These are phyloP conservation scores for Ptiloglossa arizonensis DNA, from an alignment of 1,140 invertebrate genomes.

Conservation along the genomic window DNA sequence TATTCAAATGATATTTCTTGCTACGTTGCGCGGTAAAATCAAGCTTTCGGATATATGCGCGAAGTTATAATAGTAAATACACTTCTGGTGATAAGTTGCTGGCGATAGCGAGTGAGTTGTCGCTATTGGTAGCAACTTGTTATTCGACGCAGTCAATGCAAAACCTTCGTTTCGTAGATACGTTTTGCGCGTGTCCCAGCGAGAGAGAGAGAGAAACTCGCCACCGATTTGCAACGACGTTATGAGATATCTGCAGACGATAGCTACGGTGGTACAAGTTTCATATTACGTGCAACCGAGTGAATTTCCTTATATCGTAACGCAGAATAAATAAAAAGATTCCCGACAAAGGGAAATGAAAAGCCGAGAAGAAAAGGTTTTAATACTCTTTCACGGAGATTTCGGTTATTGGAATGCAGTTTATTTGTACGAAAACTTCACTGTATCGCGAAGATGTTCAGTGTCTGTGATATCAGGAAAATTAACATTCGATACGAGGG, in stretches of 20 bases:
- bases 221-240: conserved; percentile 8
- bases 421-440: too few relatives aligned
- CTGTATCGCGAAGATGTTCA: too few relatives aligned
- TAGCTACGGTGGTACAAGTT: too few relatives aligned
- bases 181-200: conserved; percentile 7
- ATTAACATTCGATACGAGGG: too few relatives aligned
- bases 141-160: conserved; percentile 8
- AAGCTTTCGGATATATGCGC: not conserved
- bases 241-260: not conserved
- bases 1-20: conserved; percentile 15
- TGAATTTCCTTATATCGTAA: too few relatives aligned
- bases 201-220: not conserved
- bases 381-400: too few relatives aligned
- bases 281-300: not conserved
- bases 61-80: conserved; percentile 3
- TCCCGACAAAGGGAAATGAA: too few relatives aligned
- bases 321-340: too few relatives aligned
- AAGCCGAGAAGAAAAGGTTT: too few relatives aligned
- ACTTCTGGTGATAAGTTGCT: conserved; percentile 13
- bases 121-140: not conserved
- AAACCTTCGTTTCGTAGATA: conserved; percentile 14
- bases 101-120: conserved; percentile 8
- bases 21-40: not conserved
- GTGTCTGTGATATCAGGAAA: too few relatives aligned
- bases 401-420: too few relatives aligned